Base-by-base conservation (phyloP, 2,797 vertebrate species). In the Epinephelus malabaricus region DNA sequence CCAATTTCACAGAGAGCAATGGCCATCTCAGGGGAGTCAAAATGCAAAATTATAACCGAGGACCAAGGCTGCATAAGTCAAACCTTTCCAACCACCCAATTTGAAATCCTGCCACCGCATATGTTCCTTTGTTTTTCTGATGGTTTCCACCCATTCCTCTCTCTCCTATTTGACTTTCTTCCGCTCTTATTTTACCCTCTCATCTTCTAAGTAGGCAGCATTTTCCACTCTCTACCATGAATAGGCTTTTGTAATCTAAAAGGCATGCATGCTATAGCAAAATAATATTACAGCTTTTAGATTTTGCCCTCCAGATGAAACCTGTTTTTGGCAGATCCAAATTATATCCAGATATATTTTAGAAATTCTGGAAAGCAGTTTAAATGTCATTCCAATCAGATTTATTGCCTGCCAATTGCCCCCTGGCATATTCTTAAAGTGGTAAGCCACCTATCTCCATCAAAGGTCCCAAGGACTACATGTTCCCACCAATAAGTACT, bases 21-120 rank as follows among this genome's bases (percentile, higher is more conserved):
- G 61, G 67, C 43, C 53, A 89, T 84, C 83, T 76, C 64, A 55
- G 65, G 61, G 0, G 15, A 83, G 79, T 85, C 79, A 73, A 62
- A 87, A 83, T 66, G 53, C 67, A 79, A 83, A 89, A 87, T 87
- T 83, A 82, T 75, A 83, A 81, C 66, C 25, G 17, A 76, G 59
- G 62, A 65, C 74, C 61, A 56, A 80, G 67, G 83, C 54, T 46
- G 65, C 27, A 62, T 54, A 73, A 86, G 86, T 85, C 86, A 89
- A 80, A 81, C 12, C 30, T 14, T 69, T 51, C 70, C 76, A 78
- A 66, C 67, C 53, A 74, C 67, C 73, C 75, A 78, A 78, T 89
- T 60, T 82, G 56, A 88, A 78, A 56, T 30, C 30, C 64, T 77
- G 77, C 58, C 72, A 83, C 45, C 51, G 25, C 34, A 49, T 69